phyloP scores from a whole-genome alignment of 2,797 vertebrate genomes.

The Macroramphosus scolopax region DNA sequence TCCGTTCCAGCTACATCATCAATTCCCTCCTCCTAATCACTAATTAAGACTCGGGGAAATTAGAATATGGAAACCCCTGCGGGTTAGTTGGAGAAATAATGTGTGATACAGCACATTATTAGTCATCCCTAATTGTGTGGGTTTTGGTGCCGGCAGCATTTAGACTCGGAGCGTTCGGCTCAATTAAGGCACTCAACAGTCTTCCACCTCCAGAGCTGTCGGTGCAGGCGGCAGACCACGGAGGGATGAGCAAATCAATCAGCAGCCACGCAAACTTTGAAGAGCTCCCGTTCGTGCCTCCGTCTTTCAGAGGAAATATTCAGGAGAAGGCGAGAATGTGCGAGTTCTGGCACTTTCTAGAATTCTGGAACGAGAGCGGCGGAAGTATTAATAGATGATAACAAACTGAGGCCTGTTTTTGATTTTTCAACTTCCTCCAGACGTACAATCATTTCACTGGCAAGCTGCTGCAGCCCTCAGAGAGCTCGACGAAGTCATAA shows the following conservation, averaged over 20 bases:
- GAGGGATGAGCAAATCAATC: slow-evolving; percentile 69
- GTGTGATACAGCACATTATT: slow-evolving; percentile 61
- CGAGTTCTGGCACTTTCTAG: slow-evolving; percentile 33
- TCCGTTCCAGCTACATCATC: slow-evolving; percentile 31
- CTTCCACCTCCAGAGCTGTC: slow-evolving; percentile 63
- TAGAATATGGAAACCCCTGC: slow-evolving; percentile 53
- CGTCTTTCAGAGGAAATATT: slow-evolving; percentile 46
- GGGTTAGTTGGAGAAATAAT: slow-evolving; percentile 71
- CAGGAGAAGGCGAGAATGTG: slow-evolving; percentile 35
- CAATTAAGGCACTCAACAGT: slow-evolving; percentile 60
- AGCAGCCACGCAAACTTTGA: slow-evolving; percentile 57
- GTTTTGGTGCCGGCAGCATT: slow-evolving; percentile 62
- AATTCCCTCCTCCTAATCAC: slow-evolving; percentile 42
- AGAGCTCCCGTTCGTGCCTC: slow-evolving; percentile 49
- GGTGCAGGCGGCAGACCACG: slow-evolving; percentile 42
- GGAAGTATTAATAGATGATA: slow-evolving; percentile 75
- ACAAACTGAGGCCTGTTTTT: slow-evolving; percentile 62
- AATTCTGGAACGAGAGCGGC: slow-evolving; percentile 36
- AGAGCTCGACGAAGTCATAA: slow-evolving; percentile 73
- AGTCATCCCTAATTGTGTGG: slow-evolving; percentile 66
- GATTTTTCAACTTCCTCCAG: slow-evolving; percentile 74
- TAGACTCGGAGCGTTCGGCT: slow-evolving; percentile 51
- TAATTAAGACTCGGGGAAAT: slow-evolving; percentile 64
- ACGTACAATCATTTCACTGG: slow-evolving; percentile 74
- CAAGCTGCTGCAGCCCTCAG: slow-evolving; percentile 58